These are phyloP conservation scores for Tarsius wallacei DNA, from an alignment of 2,797 vertebrate species.

Conservation along the genomic window DNA sequence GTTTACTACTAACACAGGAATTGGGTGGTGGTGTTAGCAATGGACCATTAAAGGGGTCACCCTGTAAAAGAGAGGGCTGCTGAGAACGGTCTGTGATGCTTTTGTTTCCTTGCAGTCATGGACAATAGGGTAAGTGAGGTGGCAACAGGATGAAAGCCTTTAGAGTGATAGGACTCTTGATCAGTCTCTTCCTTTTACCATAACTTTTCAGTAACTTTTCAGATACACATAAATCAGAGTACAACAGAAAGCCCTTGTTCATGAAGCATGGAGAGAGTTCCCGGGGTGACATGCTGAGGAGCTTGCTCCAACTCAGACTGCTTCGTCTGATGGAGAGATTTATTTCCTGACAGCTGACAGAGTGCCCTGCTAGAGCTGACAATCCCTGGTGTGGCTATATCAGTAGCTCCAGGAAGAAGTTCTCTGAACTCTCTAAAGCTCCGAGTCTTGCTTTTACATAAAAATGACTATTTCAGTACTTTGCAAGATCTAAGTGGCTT, in stretches of 20 bases:
- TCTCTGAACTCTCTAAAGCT: slow-evolving; percentile 77
- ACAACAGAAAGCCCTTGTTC: slow-evolving; percentile 58
- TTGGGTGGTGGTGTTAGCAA: neutral
- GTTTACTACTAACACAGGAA: neutral
- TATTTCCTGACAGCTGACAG: slow-evolving; percentile 68
- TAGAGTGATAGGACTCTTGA: neutral
- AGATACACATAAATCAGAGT: slow-evolving; percentile 62
- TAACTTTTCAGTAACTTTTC: neutral
- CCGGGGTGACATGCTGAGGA: neutral
- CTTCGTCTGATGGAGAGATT: slow-evolving; percentile 52
- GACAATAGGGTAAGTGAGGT: neutral
- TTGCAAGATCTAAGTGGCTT: slow-evolving; percentile 81
- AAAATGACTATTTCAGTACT: slow-evolving; percentile 78
- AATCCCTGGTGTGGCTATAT: slow-evolving; percentile 43
- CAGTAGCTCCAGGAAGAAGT: slow-evolving; percentile 72
- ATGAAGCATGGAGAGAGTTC: slow-evolving; percentile 18
- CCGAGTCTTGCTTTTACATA: slow-evolving; percentile 69
- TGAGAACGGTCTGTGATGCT: neutral
- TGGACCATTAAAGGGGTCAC: neutral
- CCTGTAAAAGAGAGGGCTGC: neutral
- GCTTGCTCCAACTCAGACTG: slow-evolving; percentile 21
- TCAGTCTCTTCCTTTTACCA: neutral
- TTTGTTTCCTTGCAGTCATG: neutral
- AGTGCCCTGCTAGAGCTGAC: neutral
- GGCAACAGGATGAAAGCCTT: slow-evolving; percentile 1